phyloP scores from a whole-genome alignment of 2,797 vertebrate genomes.

The Mus caroli region DNA sequence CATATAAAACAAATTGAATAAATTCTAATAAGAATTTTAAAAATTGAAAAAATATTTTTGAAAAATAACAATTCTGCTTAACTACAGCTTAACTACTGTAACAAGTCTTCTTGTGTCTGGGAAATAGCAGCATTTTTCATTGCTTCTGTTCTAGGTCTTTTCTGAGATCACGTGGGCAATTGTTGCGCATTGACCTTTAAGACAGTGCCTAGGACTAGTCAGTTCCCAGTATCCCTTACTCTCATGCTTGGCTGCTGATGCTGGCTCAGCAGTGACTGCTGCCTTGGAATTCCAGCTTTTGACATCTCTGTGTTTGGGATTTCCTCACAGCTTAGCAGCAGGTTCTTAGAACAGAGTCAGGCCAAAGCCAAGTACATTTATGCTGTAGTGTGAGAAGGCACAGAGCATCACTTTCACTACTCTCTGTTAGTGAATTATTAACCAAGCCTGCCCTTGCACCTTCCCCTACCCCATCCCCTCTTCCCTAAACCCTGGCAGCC shows the following conservation, averaged over 20 bases:
- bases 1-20: background rate
- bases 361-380: background rate
- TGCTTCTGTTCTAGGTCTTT: background rate
- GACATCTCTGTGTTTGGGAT: background rate
- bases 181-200: background rate
- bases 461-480: background rate
- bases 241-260: background rate
- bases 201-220: background rate
- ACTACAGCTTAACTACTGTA: background rate
- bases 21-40: background rate
- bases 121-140: background rate
- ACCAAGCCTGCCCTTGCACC: background rate
- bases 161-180: background rate
- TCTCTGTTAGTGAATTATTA: conserved; percentile 2
- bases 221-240: background rate
- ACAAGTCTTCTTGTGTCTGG: background rate
- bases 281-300: background rate
- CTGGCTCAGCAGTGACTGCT: background rate
- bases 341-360: conserved; percentile 5
- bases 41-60: background rate
- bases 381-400: conserved; percentile 7
- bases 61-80: background rate
- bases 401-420: conserved; percentile 1
- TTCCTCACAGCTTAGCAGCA: background rate
- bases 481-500: background rate